Conservation (phyloP, 1,140 invertebrate genomes). For the Protaetia brevitarsis region DNA sequence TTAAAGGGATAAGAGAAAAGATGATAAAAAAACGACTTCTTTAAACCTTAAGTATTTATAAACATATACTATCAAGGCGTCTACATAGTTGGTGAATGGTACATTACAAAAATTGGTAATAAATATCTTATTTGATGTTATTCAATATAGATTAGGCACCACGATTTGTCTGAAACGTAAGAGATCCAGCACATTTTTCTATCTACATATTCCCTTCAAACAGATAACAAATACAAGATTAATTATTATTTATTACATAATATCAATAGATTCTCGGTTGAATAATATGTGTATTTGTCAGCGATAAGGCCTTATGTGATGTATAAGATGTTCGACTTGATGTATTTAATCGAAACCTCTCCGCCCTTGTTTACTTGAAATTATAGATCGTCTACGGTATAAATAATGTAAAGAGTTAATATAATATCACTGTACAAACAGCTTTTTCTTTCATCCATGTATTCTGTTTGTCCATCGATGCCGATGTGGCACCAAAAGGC, state of each 20-base stretch:
- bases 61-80: too few relatives aligned
- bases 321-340: background rate
- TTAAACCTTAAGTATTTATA: too few relatives aligned
- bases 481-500: slow-evolving; percentile 3
- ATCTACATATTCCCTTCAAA: slow-evolving; percentile 5
- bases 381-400: background rate
- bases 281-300: slow-evolving; percentile 8
- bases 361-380: slow-evolving; percentile 3
- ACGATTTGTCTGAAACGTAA: background rate
- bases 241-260: slow-evolving; percentile 17
- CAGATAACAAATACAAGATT: slow-evolving; percentile 15
- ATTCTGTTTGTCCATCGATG: background rate
- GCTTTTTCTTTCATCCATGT: background rate
- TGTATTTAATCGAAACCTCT: slow-evolving; percentile 1
- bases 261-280: background rate
- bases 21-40: too few relatives aligned
- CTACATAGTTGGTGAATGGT: too few relatives aligned
- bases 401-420: slow-evolving; percentile 14
- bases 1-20: too few relatives aligned
- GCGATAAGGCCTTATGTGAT: background rate
- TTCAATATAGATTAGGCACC: background rate
- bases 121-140: background rate
- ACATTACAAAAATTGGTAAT: too few relatives aligned
- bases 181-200: background rate
- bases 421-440: slow-evolving; percentile 2